Base-by-base conservation (phyloP, 2,888 invertebrate genomes). In the Metopia argyrocephala region DNA sequence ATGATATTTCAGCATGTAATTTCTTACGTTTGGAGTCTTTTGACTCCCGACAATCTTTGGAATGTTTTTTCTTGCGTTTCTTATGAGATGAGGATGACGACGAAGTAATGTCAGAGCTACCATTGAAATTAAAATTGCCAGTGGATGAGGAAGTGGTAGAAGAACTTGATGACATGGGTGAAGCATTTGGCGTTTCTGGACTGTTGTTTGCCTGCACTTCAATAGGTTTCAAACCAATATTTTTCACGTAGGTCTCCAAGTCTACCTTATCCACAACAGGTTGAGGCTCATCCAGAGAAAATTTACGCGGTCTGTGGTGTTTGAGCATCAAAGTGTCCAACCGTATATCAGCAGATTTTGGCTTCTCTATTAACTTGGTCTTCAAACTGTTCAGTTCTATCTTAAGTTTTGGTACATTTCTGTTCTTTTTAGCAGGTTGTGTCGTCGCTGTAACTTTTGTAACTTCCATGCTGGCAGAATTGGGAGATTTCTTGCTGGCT, bases 51-150 rank as follows among this genome's bases (percentile, higher is more conserved):
- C 92, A 91, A 76, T 91, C 91, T 85, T 92, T 92, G 1, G 92
- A 92, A 85, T 93, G 92, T 85, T 92, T 92, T 89, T 93, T 93
- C 85, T 92, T 93, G 31, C 92, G 89, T 85, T 92, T 92, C 85
- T 92, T 92, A 78, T 91, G 92, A 21, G 91, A 88, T 0, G 87
- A 86, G 1, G 86, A 85, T 0, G 83, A 83, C 0, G 84, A 65
- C 0, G 75, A 65, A 1, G 71, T 61, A 20, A 73, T 48, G 48
- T 78, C 78, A 12, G 46, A 7, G 12, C 21, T 48, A 3, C 38
- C 80, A 74, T 6, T 78, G 61, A 76, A 83, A 82, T 20, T 83
- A 54, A 65, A 86, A 57, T 84, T 85, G 50, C 89, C 86, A 73
- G 87, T 88, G 2, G 89, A 88, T 0, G 86, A 85, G 0, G 87